Evolutionary conservation across 2,888 invertebrate species (phyloP).

Genomic region (Athetis lepigone): DNA sequence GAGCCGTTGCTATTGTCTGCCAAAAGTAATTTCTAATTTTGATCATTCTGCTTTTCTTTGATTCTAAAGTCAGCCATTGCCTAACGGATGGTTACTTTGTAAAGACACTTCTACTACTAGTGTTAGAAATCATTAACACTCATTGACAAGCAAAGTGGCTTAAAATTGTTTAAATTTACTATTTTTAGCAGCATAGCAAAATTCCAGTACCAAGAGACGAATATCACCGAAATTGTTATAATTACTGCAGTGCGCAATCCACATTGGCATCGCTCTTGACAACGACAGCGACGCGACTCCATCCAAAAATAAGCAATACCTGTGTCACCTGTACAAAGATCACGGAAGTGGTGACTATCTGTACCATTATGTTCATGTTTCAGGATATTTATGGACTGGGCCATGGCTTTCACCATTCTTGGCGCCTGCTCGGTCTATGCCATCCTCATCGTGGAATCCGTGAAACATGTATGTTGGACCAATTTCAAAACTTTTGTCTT

Average conservation of each 20-base stretch:
- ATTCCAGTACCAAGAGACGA: neutral
- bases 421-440: slow-evolving; percentile 94
- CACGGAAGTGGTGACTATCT: slow-evolving; percentile 5
- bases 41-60: neutral
- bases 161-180: no score
- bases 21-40: slow-evolving; percentile 45
- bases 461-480: slow-evolving; percentile 91
- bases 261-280: slow-evolving; percentile 21
- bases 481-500: slow-evolving; percentile 58
- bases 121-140: no score
- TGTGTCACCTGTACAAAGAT: slow-evolving; percentile 6
- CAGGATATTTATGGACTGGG: slow-evolving; percentile 93
- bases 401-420: slow-evolving; percentile 93
- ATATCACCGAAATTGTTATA: neutral
- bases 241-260: neutral
- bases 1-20: slow-evolving; percentile 29
- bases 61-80: neutral
- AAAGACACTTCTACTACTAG: neutral
- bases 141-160: no score
- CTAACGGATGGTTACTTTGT: slow-evolving; percentile 6
- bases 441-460: slow-evolving; percentile 93
- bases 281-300: slow-evolving; percentile 31
- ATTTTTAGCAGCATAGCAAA: neutral
- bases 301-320: slow-evolving; percentile 17
- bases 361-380: slow-evolving; percentile 67